Evolutionary conservation across 2,113 vertebrate species (phyloP).

Genomic region (Panthera leo): DNA sequence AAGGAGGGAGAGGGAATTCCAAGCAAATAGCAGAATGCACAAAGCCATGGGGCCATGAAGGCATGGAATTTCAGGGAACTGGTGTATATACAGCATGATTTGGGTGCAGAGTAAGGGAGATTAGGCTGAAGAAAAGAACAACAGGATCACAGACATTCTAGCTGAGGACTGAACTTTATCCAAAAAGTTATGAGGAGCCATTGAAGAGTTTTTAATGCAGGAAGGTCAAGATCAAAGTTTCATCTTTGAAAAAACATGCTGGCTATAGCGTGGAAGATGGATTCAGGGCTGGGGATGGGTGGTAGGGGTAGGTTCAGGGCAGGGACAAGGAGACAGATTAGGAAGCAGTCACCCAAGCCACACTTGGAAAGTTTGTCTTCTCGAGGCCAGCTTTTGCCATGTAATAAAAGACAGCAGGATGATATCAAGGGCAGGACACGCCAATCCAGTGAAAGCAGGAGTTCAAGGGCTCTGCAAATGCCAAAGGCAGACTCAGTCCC

Average conservation of each 20-base stretch:
- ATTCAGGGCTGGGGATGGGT: background rate
- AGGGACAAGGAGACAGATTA: background rate
- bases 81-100: background rate
- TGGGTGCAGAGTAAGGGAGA: background rate
- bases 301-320: background rate
- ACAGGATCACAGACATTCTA: accelerated
- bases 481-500: background rate
- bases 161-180: background rate
- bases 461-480: background rate
- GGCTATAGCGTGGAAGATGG: background rate
- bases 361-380: background rate
- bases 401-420: background rate
- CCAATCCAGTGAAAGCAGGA: background rate
- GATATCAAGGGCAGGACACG: background rate
- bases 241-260: background rate
- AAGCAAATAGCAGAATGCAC: background rate
- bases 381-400: background rate
- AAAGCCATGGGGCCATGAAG: background rate
- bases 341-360: background rate
- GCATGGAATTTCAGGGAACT: background rate
- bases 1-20: background rate
- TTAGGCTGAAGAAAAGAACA: background rate
- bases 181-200: background rate
- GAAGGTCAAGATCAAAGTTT: background rate
- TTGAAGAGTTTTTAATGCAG: background rate